Evolutionary conservation across 2,797 vertebrate species (phyloP).

Genomic region (Enteromius viviparus): DNA sequence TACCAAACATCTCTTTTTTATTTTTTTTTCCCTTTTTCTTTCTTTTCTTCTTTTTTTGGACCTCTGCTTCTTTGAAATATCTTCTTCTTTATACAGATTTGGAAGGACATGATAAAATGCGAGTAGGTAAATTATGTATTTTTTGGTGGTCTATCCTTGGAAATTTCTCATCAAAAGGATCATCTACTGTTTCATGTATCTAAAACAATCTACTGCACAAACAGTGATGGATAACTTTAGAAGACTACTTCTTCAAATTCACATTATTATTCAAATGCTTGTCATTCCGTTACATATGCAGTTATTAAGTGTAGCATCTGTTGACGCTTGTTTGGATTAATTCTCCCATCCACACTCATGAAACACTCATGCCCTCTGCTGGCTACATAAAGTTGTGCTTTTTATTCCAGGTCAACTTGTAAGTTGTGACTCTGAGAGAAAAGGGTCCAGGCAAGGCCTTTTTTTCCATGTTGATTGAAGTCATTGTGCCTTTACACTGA

Average conservation of each 20-base stretch:
- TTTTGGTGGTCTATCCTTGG: background rate
- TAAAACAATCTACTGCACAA: slow-evolving; percentile 12
- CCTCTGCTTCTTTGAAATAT: background rate
- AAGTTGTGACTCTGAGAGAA: background rate
- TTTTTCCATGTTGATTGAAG: background rate
- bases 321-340: slow-evolving; percentile 16
- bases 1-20: background rate
- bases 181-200: background rate
- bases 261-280: background rate
- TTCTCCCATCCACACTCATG: background rate
- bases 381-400: slow-evolving; percentile 25
- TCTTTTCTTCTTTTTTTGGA: background rate
- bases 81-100: background rate
- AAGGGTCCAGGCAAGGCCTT: background rate
- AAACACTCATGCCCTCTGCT: slow-evolving; percentile 41
- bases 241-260: background rate
- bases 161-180: background rate
- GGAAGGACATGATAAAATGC: background rate
- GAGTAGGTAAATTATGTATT: background rate
- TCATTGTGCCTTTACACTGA: background rate
- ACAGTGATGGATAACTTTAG: background rate
- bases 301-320: slow-evolving; percentile 16
- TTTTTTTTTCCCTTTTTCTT: background rate
- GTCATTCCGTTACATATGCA: background rate
- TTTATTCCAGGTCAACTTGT: slow-evolving; percentile 22